Evolutionary conservation across 2,888 invertebrate genomes (phyloP), one percentile per base, ranked within the genome.

Genomic region (Dascillus cervinus): DNA sequence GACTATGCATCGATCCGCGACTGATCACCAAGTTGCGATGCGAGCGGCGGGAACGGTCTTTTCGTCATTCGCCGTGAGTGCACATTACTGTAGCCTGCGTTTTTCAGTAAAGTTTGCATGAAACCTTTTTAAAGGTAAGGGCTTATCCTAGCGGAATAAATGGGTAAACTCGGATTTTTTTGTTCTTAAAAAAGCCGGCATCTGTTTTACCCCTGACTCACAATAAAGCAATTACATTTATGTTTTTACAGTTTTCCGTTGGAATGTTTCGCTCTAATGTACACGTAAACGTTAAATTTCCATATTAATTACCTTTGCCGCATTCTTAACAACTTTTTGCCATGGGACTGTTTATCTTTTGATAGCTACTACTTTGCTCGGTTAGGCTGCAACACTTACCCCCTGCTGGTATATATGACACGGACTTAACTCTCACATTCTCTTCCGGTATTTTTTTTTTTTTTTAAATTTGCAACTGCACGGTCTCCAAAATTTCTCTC

Each of bases 71-170:
- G 43, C 34, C 41, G 31, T 39, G 43, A 43, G 37, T 43, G 43
- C 45, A 44, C 44, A 44, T 43, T 44, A 41, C 40, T 41, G 41
- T 44, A 40, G 40, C 39, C 32, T 28, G 35, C 29, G 23, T 33
- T 34, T 29, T 35, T 39, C 39, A 39, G 37, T 37, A 47, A 49
- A 49, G 44, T 47, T 46, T 46, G 44, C 47, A 49, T 47, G 43
- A 46, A 34, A 41, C 41, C 40, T 37, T 39, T 44, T 40, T 37
- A 39, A 39, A 39, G 45, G 37, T 42, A 37, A 32, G 34, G 34
- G 27, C 37, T 39, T 36, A 46, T 46, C 41, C 46, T 47, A 39
- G 41, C 36, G 46, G 47, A 50, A 49, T 49, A 49, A 49, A 48
- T 48, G 45, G 49, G 32, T 43, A 41, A 48, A 48, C 46, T 36